Conservation (phyloP, 2,113 vertebrate species). For the Hemichromis elongatus region DNA sequence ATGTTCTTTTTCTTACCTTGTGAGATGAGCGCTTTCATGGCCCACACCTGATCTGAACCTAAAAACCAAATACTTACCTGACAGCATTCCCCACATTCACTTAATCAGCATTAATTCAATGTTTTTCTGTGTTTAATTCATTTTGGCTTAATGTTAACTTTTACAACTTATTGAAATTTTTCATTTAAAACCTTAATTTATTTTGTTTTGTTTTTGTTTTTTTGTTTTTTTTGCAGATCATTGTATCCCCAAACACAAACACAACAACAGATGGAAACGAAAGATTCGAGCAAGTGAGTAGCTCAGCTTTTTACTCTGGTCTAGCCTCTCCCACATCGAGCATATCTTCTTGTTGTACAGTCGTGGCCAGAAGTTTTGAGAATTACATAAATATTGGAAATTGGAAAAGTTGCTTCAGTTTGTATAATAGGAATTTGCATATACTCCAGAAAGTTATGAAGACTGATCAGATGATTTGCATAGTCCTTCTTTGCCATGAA, state of each 20-base stretch:
- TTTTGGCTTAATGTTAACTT: background rate
- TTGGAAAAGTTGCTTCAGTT: too few species aligned
- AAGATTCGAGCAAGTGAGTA: slow-evolving; percentile 56
- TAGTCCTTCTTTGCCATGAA: too few species aligned
- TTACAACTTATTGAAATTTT: background rate
- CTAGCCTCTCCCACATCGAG: background rate
- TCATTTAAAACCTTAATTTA: background rate
- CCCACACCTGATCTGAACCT: background rate
- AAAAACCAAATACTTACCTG: background rate
- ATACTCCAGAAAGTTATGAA: too few species aligned
- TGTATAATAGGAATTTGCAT: too few species aligned
- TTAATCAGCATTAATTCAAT: accelerated
- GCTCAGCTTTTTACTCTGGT: accelerated
- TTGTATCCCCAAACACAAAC: slow-evolving; percentile 11
- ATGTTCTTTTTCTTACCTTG: background rate
- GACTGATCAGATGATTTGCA: too few species aligned
- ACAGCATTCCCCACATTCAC: background rate
- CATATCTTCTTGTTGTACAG: background rate
- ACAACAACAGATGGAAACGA: slow-evolving; percentile 51
- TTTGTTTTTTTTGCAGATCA: slow-evolving; percentile 33
- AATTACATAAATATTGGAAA: too few species aligned
- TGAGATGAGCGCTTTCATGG: background rate
- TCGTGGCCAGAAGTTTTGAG: too few species aligned
- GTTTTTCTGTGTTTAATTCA: background rate
- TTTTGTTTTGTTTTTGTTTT: slow-evolving; percentile 13